Evolutionary conservation across 2,113 vertebrate species (phyloP), one percentile per base, ranked within the genome.

Genomic region (Burhinus bistriatus): DNA sequence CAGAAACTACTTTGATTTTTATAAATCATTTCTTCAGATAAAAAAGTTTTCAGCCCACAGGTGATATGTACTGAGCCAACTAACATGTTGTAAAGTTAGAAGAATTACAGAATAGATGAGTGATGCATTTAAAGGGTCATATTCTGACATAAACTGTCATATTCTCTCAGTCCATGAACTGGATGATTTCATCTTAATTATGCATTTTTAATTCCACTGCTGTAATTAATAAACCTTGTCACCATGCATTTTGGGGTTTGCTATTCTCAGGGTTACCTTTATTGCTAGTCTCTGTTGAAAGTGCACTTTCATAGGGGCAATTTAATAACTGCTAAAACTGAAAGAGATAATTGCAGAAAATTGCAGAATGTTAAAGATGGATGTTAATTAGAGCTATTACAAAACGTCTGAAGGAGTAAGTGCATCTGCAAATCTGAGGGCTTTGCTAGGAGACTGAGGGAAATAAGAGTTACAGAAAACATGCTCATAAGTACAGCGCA

Each of bases 281-380:
- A 93, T 90, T 89, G 62, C 76, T 83, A 54, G 49, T 54, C 17
- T 94, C 81, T 95, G 44, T 90, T 89, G 71, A 92, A 92, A 94
- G 25, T 76, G 49, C n/a, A 49, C 55, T 92, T 96, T 96, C 82
- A 85, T 26, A 77, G 69, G 51, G 66, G 32, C 55, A 85, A 86
- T 98, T 96, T 89, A 94, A 87, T 96, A 97, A 94, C 79, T 93
- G 91, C 77, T 97, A 94, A 94, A 96, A 96, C 68, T 89, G 85
- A 96, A 95, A 90, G 68, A 89, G 65, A 65, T 93, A 96, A 97
- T 89, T 96, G 87, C 85, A 95, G 75, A 83, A 89, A 96, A 94
- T 49, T 89, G 17, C 38, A 86, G 44, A 81, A 94, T 84, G 77
- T 91, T 94, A 91, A 96, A 95, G 76, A 95, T 93, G 40, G 65